These are phyloP conservation scores for Alectoris magna DNA, from an alignment of 2,797 vertebrate genomes.

Conservation along the genomic window DNA sequence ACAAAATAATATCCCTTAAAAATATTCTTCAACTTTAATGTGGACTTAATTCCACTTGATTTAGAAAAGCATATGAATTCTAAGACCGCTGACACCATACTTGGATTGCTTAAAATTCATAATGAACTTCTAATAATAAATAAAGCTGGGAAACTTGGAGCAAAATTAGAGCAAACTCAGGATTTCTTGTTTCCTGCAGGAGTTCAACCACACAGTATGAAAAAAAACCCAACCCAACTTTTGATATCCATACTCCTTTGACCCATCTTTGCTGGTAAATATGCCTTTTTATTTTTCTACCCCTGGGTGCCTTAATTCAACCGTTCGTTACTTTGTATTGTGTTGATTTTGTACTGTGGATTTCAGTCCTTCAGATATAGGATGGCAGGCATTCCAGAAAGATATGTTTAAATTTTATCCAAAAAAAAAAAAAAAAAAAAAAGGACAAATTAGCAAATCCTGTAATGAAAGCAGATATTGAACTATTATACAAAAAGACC, in stretches of 20 bases:
- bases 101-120: not conserved
- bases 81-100: not conserved
- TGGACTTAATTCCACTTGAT: not conserved
- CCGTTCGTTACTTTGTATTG: not conserved
- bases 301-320: not conserved
- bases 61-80: not conserved
- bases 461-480: not conserved
- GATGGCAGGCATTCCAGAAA: not conserved
- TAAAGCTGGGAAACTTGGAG: not conserved
- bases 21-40: not conserved
- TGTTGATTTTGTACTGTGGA: not conserved
- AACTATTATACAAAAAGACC: not conserved
- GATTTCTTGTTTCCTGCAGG: not conserved
- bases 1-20: not conserved
- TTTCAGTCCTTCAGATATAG: not conserved
- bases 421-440: not conserved
- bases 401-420: not conserved
- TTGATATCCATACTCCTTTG: not conserved
- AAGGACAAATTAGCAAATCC: not conserved
- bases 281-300: not conserved
- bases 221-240: not conserved
- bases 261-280: not conserved
- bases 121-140: not conserved
- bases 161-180: not conserved
- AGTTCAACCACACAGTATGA: not conserved